Evolutionary conservation across 1,140 invertebrate species (phyloP).

Genomic region (Drosophila tsacasi): DNA sequence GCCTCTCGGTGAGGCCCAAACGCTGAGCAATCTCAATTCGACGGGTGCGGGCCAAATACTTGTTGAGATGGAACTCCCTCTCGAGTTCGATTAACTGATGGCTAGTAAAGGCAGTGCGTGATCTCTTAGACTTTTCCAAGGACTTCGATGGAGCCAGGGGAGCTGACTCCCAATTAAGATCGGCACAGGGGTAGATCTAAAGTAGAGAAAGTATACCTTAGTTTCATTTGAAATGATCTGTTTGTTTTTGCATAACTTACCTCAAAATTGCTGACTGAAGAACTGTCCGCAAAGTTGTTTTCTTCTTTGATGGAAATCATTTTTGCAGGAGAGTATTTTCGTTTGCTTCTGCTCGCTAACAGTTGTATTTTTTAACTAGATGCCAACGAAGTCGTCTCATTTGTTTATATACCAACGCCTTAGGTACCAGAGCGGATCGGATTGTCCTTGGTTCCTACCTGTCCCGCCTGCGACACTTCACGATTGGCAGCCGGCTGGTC

Average conservation of each 20-base stretch:
- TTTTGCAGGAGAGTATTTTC: conserved; percentile 18
- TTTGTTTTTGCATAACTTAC: conserved; percentile 4
- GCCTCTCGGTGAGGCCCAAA: conserved; percentile 91
- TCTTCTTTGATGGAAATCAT: conserved; percentile 41
- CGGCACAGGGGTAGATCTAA: conserved; percentile 15
- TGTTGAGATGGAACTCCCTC: conserved; percentile 86
- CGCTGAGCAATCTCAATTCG: conserved; percentile 92
- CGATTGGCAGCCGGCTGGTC: conserved; percentile 36
- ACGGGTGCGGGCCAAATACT: conserved; percentile 92
- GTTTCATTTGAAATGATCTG: not conserved
- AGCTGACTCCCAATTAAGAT: conserved; percentile 2
- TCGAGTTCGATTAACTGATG: conserved; percentile 90
- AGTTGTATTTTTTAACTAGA: conserved; percentile 68
- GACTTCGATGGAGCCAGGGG: not conserved
- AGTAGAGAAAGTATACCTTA: not conserved
- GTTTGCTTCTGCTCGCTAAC: conserved; percentile 38
- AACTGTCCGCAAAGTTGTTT: conserved; percentile 22
- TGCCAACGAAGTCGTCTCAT: conserved; percentile 26
- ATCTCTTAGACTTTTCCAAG: conserved; percentile 67
- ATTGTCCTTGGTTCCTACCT: conserved; percentile 49
- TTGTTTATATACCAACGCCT: conserved; percentile 60
- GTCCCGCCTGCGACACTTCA: conserved; percentile 25
- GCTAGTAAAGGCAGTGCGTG: conserved; percentile 92
- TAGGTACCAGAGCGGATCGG: conserved; percentile 53
- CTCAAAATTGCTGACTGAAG: conserved; percentile 8